Evolutionary conservation across 2,888 invertebrate genomes (phyloP).

Genomic region (Physocephala rufipes): DNA sequence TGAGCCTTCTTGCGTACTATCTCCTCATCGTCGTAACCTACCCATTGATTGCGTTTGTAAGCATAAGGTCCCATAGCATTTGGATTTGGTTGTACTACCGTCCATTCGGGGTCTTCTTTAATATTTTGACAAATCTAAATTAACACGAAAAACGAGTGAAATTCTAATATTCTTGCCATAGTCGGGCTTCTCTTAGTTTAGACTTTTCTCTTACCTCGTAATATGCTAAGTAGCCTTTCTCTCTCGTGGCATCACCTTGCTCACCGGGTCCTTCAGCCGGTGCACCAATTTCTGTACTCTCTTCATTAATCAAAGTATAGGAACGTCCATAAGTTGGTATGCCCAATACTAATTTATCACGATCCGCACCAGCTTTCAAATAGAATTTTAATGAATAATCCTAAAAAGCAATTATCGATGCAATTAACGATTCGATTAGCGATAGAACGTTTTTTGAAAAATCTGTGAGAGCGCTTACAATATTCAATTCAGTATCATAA

Average conservation of each 20-base stretch:
- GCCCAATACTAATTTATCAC: slow-evolving; percentile 82
- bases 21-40: slow-evolving; percentile 88
- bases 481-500: slow-evolving; percentile 86
- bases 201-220: slow-evolving; percentile 75
- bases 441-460: not conserved
- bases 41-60: slow-evolving; percentile 88
- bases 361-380: slow-evolving; percentile 79
- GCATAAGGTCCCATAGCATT: slow-evolving; percentile 91
- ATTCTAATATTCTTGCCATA: not conserved
- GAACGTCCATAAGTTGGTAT: slow-evolving; percentile 92
- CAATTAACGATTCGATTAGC: not conserved
- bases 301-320: slow-evolving; percentile 86
- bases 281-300: slow-evolving; percentile 84
- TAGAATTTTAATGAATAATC: slow-evolving; percentile 88
- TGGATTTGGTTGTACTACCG: slow-evolving; percentile 81
- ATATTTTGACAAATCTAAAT: slow-evolving; percentile 85
- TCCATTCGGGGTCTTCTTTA: slow-evolving; percentile 79
- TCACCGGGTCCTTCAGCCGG: slow-evolving; percentile 91
- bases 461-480: slow-evolving; percentile 72
- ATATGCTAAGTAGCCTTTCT: slow-evolving; percentile 92
- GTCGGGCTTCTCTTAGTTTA: not conserved
- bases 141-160: not conserved
- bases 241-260: slow-evolving; percentile 89
- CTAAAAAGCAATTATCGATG: slow-evolving; percentile 64
- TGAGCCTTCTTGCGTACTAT: slow-evolving; percentile 84